Conservation (phyloP, 2,888 invertebrate genomes). For the Sarcophaga subvicina region DNA sequence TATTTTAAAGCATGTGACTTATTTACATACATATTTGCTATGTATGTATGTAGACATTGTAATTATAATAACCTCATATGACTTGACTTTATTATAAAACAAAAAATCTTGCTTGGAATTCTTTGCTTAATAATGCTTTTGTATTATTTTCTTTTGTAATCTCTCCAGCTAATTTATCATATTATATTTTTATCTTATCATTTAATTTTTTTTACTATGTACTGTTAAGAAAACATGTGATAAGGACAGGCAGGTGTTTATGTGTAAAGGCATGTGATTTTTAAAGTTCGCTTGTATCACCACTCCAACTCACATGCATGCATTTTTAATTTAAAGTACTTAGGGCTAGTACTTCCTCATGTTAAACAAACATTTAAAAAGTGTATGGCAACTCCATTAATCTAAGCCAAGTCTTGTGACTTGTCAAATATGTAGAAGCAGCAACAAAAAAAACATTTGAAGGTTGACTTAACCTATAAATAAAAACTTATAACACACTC, state of each 20-base stretch:
- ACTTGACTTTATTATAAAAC: background rate
- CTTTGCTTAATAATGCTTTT: background rate
- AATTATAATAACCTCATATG: background rate
- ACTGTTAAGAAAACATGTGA: conserved; percentile 62
- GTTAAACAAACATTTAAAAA: background rate
- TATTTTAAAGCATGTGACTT: no score
- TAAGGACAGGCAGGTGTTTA: conserved; percentile 51
- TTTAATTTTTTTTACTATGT: background rate
- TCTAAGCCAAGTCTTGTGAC: conserved; percentile 70
- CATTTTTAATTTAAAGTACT: conserved; percentile 4
- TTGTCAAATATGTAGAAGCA: conserved; percentile 53
- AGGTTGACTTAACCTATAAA: conserved; percentile 68
- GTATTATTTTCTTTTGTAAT: conserved; percentile 6
- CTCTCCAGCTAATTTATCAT: conserved; percentile 1
- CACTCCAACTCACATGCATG: conserved; percentile 35
- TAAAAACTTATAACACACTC: conserved; percentile 15
- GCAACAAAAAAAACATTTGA: conserved; percentile 49
- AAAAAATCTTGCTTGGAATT: no score
- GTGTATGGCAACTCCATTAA: conserved; percentile 62
- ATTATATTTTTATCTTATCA: conserved; percentile 51
- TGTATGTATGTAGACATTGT: background rate
- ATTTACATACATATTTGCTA: background rate
- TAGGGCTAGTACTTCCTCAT: background rate
- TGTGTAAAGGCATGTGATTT: conserved; percentile 75
- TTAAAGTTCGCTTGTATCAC: conserved; percentile 47